phyloP scores from a whole-genome alignment of 64 coral and sea anemone species.

The Catalaphyllia jardinei region DNA sequence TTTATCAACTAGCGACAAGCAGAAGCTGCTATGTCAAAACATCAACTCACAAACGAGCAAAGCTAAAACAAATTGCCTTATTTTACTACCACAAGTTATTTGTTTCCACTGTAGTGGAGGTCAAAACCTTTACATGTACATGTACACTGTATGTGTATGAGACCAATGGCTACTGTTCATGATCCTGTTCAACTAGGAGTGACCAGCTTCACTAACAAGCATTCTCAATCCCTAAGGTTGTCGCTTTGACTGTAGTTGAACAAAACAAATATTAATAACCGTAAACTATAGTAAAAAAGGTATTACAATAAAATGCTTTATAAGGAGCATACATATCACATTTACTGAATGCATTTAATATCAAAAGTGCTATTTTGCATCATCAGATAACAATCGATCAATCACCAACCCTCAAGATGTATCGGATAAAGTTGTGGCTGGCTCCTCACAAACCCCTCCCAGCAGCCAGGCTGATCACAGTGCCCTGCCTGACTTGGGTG shows the following conservation, averaged over 20 bases:
- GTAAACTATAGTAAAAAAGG: conserved; percentile 48
- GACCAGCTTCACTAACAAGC: conserved; percentile 47
- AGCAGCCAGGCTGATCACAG: too few species aligned
- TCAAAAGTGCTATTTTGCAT: conserved; percentile 53
- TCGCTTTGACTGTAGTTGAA: conserved; percentile 7
- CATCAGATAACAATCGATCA: conserved; percentile 56
- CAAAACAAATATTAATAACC: conserved; percentile 27
- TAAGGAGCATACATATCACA: conserved; percentile 56
- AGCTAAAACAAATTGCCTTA: too few species aligned
- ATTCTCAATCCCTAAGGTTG: not conserved
- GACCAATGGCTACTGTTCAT: conserved; percentile 53
- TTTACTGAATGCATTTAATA: conserved; percentile 48
- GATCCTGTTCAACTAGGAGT: conserved; percentile 43
- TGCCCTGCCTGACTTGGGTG: too few species aligned
- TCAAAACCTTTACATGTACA: not conserved
- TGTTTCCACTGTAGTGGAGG: too few species aligned
- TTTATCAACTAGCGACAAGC: too few species aligned
- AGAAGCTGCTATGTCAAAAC: too few species aligned
- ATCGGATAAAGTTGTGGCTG: conserved; percentile 41
- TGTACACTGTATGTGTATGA: conserved; percentile 56
- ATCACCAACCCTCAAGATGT: conserved; percentile 12
- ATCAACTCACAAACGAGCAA: too few species aligned
- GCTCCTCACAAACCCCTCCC: conserved; percentile 22
- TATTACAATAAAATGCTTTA: conserved; percentile 46
- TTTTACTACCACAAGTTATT: too few species aligned